A percentile compares a stretch with the other conserved stretches of the same genome.
Conservation (phyloP, 2,888 invertebrate species). For the Scaptomyza polygonia region DNA sequence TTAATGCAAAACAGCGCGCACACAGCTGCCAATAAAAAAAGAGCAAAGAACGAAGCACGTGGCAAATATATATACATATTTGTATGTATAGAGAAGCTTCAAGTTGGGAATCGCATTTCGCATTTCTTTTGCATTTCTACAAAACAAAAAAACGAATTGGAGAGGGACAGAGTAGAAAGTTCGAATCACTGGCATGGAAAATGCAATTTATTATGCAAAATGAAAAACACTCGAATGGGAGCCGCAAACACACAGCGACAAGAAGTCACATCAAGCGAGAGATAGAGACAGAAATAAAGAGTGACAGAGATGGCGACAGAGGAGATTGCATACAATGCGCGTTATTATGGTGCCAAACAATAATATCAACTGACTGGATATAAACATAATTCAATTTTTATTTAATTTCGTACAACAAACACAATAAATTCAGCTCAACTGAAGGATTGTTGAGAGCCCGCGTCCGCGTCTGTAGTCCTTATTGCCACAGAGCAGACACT, state of each 20-base stretch:
- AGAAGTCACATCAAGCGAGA: slow-evolving; percentile 42
- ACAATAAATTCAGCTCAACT: slow-evolving; percentile 75
- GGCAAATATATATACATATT: slow-evolving; percentile 46
- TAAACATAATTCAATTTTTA: slow-evolving; percentile 81
- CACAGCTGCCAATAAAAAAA: slow-evolving; percentile 57
- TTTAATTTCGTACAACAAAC: slow-evolving; percentile 79
- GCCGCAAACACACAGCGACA: slow-evolving; percentile 45
- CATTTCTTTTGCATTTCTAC: slow-evolving; percentile 33
- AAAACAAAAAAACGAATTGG: slow-evolving; percentile 38
- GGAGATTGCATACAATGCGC: slow-evolving; percentile 59
- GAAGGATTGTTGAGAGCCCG: slow-evolving; percentile 12
- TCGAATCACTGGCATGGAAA: slow-evolving; percentile 73
- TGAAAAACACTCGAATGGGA: slow-evolving; percentile 66
- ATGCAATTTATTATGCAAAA: slow-evolving; percentile 82
- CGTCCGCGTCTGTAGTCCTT: slow-evolving; percentile 9
- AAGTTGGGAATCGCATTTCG: slow-evolving; percentile 34
- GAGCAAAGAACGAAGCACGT: slow-evolving; percentile 52
- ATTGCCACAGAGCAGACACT: slow-evolving; percentile 13
- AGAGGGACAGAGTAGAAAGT: background rate
- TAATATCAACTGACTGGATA: slow-evolving; percentile 71
- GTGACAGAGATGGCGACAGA: background rate
- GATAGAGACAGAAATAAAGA: slow-evolving; percentile 15
- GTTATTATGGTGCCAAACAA: slow-evolving; percentile 74
- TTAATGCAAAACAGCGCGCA: slow-evolving; percentile 74
- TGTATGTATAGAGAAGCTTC: background rate